Conservation (phyloP, 2,113 vertebrate genomes). For the Sturnira hondurensis region DNA sequence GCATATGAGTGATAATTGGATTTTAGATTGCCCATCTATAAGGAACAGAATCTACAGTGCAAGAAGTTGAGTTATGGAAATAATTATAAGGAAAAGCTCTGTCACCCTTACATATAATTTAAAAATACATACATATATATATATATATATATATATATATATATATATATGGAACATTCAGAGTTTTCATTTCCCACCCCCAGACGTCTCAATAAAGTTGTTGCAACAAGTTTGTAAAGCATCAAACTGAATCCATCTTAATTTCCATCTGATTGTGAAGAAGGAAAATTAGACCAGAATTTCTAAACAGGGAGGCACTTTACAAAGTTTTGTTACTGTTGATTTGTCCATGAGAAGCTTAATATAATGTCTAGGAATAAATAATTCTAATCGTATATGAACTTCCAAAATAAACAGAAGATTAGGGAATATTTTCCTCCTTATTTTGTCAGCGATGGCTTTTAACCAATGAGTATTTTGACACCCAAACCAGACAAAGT, state of each 20-base stretch:
- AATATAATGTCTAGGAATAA: neutral
- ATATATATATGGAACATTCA: neutral
- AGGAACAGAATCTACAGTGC: slow-evolving; percentile 56
- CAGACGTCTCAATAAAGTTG: slow-evolving; percentile 32
- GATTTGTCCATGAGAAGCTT: neutral
- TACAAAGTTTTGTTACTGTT: no score
- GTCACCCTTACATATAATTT: slow-evolving; percentile 24
- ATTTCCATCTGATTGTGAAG: neutral
- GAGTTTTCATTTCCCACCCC: neutral
- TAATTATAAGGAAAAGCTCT: slow-evolving; percentile 54
- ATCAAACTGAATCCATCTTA: neutral
- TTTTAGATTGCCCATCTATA: slow-evolving; percentile 64
- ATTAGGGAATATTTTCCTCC: neutral
- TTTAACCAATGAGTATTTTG: neutral
- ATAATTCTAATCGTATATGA: neutral
- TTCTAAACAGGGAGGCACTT: neutral
- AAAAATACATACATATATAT: slow-evolving; percentile 6
- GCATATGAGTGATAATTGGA: slow-evolving; percentile 65
- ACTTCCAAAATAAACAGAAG: neutral
- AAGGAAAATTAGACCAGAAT: neutral
- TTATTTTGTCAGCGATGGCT: neutral
- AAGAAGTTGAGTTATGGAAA: slow-evolving; percentile 64
- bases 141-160: no score
- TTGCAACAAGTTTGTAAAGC: neutral
- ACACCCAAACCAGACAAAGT: neutral